Evolutionary conservation across 1,140 invertebrate genomes (phyloP), one percentile per base, ranked within the genome.

Genomic region (Telenomus remus): DNA sequence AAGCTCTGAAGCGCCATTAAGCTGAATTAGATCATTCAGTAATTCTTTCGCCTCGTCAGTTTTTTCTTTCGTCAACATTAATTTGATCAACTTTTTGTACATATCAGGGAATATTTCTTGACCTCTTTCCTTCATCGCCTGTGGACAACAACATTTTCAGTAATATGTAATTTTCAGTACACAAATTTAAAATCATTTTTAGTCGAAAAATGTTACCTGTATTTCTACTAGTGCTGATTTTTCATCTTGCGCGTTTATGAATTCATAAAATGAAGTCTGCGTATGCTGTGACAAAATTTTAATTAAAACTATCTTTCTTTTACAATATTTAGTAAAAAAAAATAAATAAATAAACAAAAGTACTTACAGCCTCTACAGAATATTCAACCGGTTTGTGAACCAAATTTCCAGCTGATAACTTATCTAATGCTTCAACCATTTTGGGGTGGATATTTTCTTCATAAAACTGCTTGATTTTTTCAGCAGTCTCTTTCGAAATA

Each of bases 401-500:
- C 10, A 79, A 39, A 37, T 75, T 53, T 9, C 46, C 72, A 1
- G 65, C 82, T 65, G 57, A 43, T 34, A 79, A 54, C 13, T 59
- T 46, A 10, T 63, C 33, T 43, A 79, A 59, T 3, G 59, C 1
- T 11, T 46, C 34, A 0, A 91, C 91, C 12, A 93, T 89, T 76
- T 90, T 85, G 0, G 90, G 85, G 15, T 12, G 0, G 91, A 93
- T 82, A 93, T 84, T 56, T 91, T 92, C 88, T 2, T 90, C 90
- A 1, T 93, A 80, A 54, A 86, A 9, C 9, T 39, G 9, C 78
- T 93, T 90, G 15, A 95, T 85, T 43, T 86, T 80, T 66, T 92
- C 89, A 0, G 91, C 92, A 35, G 87, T 84, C 19, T 82, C 80
- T 44, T 66, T 50, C 7, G 74, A 51, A 35, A 79, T 76, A 12